Conservation (phyloP, 1,140 invertebrate genomes). For the Phymastichus coffea region DNA sequence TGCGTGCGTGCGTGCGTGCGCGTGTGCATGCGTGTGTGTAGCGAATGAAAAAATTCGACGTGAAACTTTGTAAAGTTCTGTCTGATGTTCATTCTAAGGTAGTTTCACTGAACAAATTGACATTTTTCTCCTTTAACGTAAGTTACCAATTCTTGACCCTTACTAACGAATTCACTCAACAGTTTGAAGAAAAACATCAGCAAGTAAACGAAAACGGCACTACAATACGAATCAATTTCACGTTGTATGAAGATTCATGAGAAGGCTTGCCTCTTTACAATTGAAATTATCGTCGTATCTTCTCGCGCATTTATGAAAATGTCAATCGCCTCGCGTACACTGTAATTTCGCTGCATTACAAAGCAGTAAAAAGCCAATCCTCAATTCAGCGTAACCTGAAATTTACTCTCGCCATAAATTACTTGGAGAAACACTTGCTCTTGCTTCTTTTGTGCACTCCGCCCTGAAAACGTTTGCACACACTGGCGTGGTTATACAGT, state of each 20-base stretch:
- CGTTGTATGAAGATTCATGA: too few species aligned
- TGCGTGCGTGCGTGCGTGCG: not conserved
- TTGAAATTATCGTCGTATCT: too few species aligned
- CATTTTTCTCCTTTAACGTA: not conserved
- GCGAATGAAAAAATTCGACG: not conserved
- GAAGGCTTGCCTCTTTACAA: too few species aligned
- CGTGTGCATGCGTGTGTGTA: not conserved
- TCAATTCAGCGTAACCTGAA: not conserved
- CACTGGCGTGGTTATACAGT: not conserved
- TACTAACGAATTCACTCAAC: too few species aligned
- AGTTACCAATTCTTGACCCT: not conserved
- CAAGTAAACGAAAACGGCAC: not conserved
- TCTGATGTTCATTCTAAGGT: too few species aligned
- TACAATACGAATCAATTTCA: not conserved
- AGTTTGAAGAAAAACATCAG: too few species aligned
- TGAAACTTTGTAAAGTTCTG: too few species aligned
- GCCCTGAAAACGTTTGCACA: too few species aligned
- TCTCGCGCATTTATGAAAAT: not conserved
- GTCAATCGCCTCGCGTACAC: not conserved
- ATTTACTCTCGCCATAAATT: conserved; percentile 1
- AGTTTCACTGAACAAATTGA: too few species aligned
- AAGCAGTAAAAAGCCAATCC: not conserved
- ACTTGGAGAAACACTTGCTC: not conserved
- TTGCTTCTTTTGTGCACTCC: not conserved
- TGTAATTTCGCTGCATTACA: not conserved